Base-by-base conservation (phyloP, 2,888 invertebrate species). In the Melikaiella ostensackeni region DNA sequence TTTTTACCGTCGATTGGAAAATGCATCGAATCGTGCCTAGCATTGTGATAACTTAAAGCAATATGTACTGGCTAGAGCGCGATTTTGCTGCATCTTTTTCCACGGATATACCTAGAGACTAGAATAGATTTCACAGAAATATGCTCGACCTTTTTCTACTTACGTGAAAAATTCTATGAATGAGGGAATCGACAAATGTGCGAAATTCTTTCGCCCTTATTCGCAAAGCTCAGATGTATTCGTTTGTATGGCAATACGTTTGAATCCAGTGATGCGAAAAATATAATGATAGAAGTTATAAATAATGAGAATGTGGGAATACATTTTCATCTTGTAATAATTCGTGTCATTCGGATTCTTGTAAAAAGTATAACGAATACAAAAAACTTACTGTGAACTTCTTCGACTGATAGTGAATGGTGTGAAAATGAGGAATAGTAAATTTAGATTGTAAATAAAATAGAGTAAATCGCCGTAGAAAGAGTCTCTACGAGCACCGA, bases 21-120 rank as follows among this genome's bases (percentile, higher is more conserved):
- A 33, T 30, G 19, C 50, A 30, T 33, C 50, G 70, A 75, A 75
- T 75, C 74, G 57, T 66, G 63, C 75, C 80, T 80, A 80, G 78
- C 80, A 84, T 83, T 85, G 86, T 86, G 84, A 86, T 87, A 83
- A 84, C 73, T 77, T 81, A 82, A 86, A 86, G 86, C 84, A 86
- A 87, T 87, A 86, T 84, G 79, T 82, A 84, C 82, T 81, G 76
- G 64, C 76, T 74, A 78, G 81, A 78, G 66, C 79, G 59, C 55
- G 55, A 61, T 70, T 38, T 70, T 50, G 24, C 24, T 46, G 59
- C 27, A 59, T 66, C 33, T 35, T 38, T 24, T 42, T 21, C 38
- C 50, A 50, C n/a, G 70, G 30, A 70, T 50, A 46, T 70, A 70
- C 46, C 27, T 70, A 70, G 50, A 30, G 46, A 70, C 70, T 70